Evolutionary conservation across 53 echinoderm and acorn worm genomes (phyloP), one percentile per base, ranked within the genome.

Genomic region (Hippasteria phrygiana): DNA sequence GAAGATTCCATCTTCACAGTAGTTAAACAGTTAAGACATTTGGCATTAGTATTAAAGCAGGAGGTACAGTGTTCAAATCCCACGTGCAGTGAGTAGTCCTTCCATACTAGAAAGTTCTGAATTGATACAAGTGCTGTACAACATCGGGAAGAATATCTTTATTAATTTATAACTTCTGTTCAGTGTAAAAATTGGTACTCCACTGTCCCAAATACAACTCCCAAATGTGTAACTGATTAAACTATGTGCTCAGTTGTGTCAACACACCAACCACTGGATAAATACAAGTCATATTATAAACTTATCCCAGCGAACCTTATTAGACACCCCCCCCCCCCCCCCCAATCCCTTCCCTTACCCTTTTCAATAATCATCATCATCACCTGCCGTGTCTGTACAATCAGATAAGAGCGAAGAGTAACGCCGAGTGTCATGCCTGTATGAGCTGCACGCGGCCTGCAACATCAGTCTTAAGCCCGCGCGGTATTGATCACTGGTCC

Each of bases 321-420:
- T 43, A 43, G 4, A 3, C 4, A 13, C 75, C 47, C 75, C 50
- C 75, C 75, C 20, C 24, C 4, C 22, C 46, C 50, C 20, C 45
- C 74, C n/a, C 43, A 13, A 32, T 77, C 37, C 72, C 72, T 17
- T 42, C 43, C 42, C 18, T 72, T 42, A 41, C 72, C 14, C 72
- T 20, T 72, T 72, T 72, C 72, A 72, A 72, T 72, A 72, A 72
- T 72, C 72, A 42, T 81, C 64, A 81, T 64, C 81, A 81, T 81
- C 43, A 63, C 81, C 81, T 81, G 81, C 81, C 43, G 31, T 81
- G 81, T 81, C 81, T 81, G 63, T 63, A 81, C 33, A 65, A 47
- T 81, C 62, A 63, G 81, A 80, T 62, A 59, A 41, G 43, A 39
- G 54, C 28, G 13, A 66, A 18, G 24, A 17, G 43, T 27, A 41